Percentiles rank a stretch among this genome's conserved stretches.
Conservation (phyloP, 2,113 vertebrate species). For the Melospiza melodia region DNA sequence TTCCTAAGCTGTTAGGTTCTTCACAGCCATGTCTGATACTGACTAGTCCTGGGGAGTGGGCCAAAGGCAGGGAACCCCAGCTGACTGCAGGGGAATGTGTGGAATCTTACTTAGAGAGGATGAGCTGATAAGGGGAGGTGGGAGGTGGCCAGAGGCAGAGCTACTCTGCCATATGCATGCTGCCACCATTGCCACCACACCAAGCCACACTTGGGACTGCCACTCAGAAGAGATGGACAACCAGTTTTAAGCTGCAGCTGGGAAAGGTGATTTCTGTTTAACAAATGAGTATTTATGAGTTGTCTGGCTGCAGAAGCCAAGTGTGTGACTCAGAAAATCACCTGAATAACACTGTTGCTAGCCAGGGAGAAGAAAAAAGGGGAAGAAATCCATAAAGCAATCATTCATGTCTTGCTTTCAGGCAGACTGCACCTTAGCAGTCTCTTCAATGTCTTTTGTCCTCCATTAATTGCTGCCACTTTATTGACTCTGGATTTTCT, state of each 20-base stretch:
- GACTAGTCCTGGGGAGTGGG: neutral
- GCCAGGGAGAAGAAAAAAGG: neutral
- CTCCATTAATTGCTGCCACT: neutral
- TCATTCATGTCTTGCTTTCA: neutral
- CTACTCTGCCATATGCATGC: fast-evolving
- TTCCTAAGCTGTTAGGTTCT: neutral
- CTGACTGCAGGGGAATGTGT: neutral
- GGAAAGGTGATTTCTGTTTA: neutral
- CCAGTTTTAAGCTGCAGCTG: neutral
- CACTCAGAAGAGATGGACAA: neutral
- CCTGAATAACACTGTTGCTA: neutral
- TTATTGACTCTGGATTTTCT: neutral
- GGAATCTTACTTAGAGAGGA: neutral
- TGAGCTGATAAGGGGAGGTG: neutral
- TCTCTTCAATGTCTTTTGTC: neutral
- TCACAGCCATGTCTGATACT: neutral
- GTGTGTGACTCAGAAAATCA: neutral
- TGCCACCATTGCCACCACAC: neutral
- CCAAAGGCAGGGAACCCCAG: neutral
- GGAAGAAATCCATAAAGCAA: conserved; percentile 4
- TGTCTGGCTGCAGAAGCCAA: neutral
- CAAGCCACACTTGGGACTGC: neutral
- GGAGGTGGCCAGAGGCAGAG: neutral
- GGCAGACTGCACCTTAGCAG: neutral
- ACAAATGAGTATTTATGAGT: neutral